phyloP scores from a whole-genome alignment of 2,797 vertebrate genomes.

The Anguilla megastoma region DNA sequence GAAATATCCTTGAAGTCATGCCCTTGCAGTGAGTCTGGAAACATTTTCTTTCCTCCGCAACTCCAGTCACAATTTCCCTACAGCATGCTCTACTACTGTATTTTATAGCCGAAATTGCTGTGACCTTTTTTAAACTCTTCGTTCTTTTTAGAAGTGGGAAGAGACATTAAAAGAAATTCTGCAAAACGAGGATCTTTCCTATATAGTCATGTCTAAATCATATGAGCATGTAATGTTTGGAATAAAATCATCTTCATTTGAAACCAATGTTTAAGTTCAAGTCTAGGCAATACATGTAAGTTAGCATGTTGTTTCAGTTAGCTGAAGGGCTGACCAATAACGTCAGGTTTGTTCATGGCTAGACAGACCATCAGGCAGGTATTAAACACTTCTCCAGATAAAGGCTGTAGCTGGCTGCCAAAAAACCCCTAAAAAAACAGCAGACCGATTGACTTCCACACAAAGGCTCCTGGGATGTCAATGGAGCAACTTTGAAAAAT shows the following conservation, averaged over 20 bases:
- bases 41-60: background rate
- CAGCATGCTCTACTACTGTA: background rate
- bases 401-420: slow-evolving; percentile 69
- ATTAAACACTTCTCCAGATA: slow-evolving; percentile 78
- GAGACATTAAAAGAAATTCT: background rate
- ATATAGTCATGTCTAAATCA: background rate
- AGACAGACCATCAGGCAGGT: slow-evolving; percentile 75
- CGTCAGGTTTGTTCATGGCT: slow-evolving; percentile 59
- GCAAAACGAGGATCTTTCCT: background rate
- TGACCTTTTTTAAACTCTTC: background rate
- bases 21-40: background rate
- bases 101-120: background rate
- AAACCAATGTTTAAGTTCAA: slow-evolving; percentile 16
- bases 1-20: background rate
- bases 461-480: slow-evolving; percentile 57
- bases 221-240: slow-evolving; percentile 20
- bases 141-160: background rate
- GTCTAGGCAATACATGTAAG: slow-evolving; percentile 50
- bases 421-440: slow-evolving; percentile 60
- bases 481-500: slow-evolving; percentile 71
- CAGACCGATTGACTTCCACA: slow-evolving; percentile 66
- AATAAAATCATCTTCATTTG: background rate
- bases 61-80: background rate
- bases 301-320: slow-evolving; percentile 57
- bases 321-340: slow-evolving; percentile 51